Percentiles rank a stretch among this genome's conserved stretches.
These are phyloP conservation scores for Chydorus sphaericus DNA, from an alignment of 2,888 invertebrate species.

Conservation along the genomic window DNA sequence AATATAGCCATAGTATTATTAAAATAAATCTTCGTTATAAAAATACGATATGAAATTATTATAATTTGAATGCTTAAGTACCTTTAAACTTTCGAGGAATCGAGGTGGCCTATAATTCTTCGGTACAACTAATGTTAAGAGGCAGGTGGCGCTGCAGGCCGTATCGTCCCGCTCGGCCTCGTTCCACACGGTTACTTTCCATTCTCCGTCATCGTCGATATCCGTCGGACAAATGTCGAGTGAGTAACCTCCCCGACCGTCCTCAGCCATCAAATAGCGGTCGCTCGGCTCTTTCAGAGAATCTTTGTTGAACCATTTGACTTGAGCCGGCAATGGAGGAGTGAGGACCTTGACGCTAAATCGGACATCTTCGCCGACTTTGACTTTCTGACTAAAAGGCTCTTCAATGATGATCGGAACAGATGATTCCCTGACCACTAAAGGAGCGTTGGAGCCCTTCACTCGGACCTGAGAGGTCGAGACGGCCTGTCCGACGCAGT, in stretches of 20 bases:
- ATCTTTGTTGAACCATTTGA: slow-evolving; percentile 74
- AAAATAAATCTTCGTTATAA: too few relatives aligned
- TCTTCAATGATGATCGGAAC: slow-evolving; percentile 58
- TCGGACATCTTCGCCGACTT: slow-evolving; percentile 57
- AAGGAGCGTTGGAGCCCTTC: slow-evolving; percentile 26
- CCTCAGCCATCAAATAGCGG: slow-evolving; percentile 58
- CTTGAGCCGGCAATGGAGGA: slow-evolving; percentile 22
- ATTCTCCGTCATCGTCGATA: slow-evolving; percentile 70
- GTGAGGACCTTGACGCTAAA: slow-evolving; percentile 28
- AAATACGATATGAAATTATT: too few relatives aligned
- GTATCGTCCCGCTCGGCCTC: slow-evolving; percentile 45
- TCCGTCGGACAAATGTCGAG: slow-evolving; percentile 59
- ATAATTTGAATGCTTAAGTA: too few relatives aligned
- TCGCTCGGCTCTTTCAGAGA: slow-evolving; percentile 47
- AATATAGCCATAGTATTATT: too few relatives aligned
- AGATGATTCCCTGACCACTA: background rate
- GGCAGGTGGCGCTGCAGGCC: slow-evolving; percentile 18
- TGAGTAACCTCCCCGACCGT: slow-evolving; percentile 67
- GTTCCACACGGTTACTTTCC: slow-evolving; percentile 76
- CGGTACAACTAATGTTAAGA: slow-evolving; percentile 47
- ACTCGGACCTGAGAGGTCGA: slow-evolving; percentile 74
- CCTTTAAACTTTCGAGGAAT: slow-evolving; percentile 78
- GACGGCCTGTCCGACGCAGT: slow-evolving; percentile 72
- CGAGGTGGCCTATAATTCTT: slow-evolving; percentile 78
- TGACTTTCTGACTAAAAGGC: slow-evolving; percentile 54